Base-by-base conservation (phyloP, 2,888 invertebrate genomes). In the Campopleginae sp. region DNA sequence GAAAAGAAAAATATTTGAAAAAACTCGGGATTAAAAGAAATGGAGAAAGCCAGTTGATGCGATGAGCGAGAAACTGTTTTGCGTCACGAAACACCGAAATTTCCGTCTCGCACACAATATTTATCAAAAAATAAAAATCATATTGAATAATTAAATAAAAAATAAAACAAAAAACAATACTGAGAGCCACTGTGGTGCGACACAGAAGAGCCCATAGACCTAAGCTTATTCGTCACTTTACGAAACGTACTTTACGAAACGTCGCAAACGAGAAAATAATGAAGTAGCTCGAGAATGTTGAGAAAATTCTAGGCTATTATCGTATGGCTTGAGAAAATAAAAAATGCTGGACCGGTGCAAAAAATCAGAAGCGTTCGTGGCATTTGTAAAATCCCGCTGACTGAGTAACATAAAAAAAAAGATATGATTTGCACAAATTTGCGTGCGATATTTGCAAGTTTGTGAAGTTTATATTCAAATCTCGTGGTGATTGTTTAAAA, bases 11-110 rank as follows among this genome's bases (percentile, higher is more conserved):
- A 7, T 19, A 46, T 10, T 12, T 0, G 27, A 42, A 54, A 78
- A 48, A 63, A 14, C 54, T 27, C 14, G 54, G 54, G 23, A 27
- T 14, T 27, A 27, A 27, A n/a, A 65, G n/a, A 72, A 19, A 38
- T 54, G 54, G 74, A 68, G 79, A 83, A 83, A 83, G 72, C 51
- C 31, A 63, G 68, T 79, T 48, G n/a, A 14, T 74, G 68, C 61
- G 31, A 27, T 12, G 38, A n/a, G 14, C n/a, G 68, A 74, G 48
- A 79, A 74, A 74, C 44, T 0, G 58, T 63, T 74, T 38, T 19
- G 33, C 7, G 17, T 38, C 65, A 65, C 3, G n/a, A 8, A 19
- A n/a, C 33, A 23, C 33, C 63, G 63, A 63, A 63, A 31, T n/a
- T 8, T 33, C 3, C 0, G 63, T 63, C 33, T 61, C 12, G 27